Evolutionary conservation across 1,140 invertebrate species (phyloP).

Genomic region (Papilio aristodemus): DNA sequence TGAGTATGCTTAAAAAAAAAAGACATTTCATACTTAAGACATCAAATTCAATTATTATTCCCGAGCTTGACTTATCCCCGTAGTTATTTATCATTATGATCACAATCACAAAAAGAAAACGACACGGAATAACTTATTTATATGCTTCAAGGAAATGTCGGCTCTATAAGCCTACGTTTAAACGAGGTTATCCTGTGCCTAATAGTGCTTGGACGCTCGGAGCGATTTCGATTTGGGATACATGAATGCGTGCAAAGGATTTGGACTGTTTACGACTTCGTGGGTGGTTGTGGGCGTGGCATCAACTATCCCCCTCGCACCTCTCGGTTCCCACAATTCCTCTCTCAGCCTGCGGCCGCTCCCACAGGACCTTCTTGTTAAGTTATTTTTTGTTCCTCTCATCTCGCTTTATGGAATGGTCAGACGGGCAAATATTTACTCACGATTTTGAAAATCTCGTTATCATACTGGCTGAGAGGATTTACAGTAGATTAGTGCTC

Average conservation of each 20-base stretch:
- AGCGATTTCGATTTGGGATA: conserved; percentile 79
- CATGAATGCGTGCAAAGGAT: conserved; percentile 79
- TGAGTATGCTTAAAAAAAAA: conserved; percentile 34
- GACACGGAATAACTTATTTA: conserved; percentile 75
- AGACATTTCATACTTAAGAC: conserved; percentile 74
- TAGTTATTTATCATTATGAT: conserved; percentile 79
- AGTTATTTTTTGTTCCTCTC: conserved; percentile 74
- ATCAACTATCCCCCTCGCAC: conserved; percentile 50
- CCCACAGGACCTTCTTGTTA: conserved; percentile 77
- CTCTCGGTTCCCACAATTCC: conserved; percentile 38
- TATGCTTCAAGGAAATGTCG: conserved; percentile 47
- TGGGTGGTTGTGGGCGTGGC: conserved; percentile 78
- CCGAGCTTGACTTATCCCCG: conserved; percentile 67
- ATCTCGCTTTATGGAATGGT: conserved; percentile 72
- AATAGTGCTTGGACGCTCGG: conserved; percentile 53
- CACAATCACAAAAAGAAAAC: conserved; percentile 74
- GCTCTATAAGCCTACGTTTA: conserved; percentile 48
- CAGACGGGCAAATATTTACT: conserved; percentile 78
- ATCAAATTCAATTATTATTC: conserved; percentile 77
- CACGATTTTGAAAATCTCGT: conserved; percentile 77
- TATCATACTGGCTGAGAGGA: conserved; percentile 58
- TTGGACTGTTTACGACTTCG: conserved; percentile 77
- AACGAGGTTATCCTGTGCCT: conserved; percentile 47
- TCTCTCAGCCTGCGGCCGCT: conserved; percentile 62
- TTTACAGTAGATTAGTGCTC: conserved; percentile 46